Base-by-base conservation (phyloP, 1,140 invertebrate genomes). In the Hylyphantes graminicola region DNA sequence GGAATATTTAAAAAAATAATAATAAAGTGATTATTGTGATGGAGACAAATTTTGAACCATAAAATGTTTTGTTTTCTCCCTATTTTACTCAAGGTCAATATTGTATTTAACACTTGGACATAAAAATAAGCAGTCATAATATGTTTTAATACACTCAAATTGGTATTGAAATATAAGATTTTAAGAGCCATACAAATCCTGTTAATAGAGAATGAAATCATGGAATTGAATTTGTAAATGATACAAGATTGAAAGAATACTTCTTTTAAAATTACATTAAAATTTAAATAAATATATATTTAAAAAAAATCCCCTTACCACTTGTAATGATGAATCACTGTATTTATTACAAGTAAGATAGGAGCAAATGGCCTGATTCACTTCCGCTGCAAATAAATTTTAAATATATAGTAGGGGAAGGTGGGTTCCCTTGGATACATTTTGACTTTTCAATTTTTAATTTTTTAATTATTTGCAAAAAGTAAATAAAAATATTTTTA, bases 271-370 rank as follows among this genome's bases (percentile, higher is more conserved):
- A 19, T 65, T 19, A 57, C 55, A 57, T 11, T 15, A 57, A 57
- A 57, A 11, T 15, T 57, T 11, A 11, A 57, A 48, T 35, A 11
- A 35, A 35, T 35, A 35, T n/a, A 35, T 35, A 2, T 35, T 35
- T 35, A 2, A 2, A 2, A 35, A 35, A 35, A 35, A 35, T 35
- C 35, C 35, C 35, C 35, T 35, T 35, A 35, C 35, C 35, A 35
- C 35, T 35, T 35, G 93, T 7, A 94, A 93, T 88, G 96, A 94
- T 89, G 96, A 94, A 80, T 90, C 89, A 95, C 95, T 96, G 90
- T 96, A 97, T 68, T 94, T 93, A 88, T 96, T 95, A 89, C 96
- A 97, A 80, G 95, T 96, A 86, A 97, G 90, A 89, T 96, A 97
- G 93, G 95, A 96, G 89, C 96, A 97, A 70, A 97, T 93, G 11